phyloP scores from a whole-genome alignment of 2,888 invertebrate genomes.

The Pherbina coryleti region DNA sequence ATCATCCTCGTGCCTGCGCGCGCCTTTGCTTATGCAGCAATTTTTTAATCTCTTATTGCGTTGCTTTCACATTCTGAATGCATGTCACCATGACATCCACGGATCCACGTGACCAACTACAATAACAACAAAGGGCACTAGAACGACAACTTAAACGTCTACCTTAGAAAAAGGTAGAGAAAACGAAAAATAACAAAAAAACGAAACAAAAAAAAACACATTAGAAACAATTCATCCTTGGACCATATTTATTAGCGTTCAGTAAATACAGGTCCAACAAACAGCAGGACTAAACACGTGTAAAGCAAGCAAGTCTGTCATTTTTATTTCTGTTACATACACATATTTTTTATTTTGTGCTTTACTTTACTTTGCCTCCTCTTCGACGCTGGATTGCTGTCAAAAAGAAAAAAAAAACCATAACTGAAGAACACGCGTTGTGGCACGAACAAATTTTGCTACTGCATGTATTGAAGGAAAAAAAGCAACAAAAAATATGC shows the following conservation, averaged over 20 bases:
- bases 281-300: not conserved
- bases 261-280: not conserved
- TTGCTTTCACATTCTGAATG: not conserved
- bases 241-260: not conserved
- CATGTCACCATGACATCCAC: not conserved
- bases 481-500: too few species aligned
- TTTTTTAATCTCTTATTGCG: not conserved
- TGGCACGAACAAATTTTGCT: too few species aligned
- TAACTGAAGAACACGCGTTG: too few species aligned
- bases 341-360: not conserved
- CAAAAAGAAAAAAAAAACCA: too few species aligned
- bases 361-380: too few species aligned
- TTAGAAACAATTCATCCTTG: slow-evolving; percentile 18
- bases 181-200: too few species aligned
- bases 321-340: not conserved
- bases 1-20: not conserved
- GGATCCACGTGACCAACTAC: slow-evolving; percentile 6
- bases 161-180: too few species aligned
- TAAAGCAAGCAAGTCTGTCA: not conserved
- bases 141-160: not conserved
- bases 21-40: not conserved
- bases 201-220: not conserved
- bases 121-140: not conserved
- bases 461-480: too few species aligned
- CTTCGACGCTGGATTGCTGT: not conserved